phyloP scores from a whole-genome alignment of 2,797 vertebrate genomes.

The Rhodeus uyekii region DNA sequence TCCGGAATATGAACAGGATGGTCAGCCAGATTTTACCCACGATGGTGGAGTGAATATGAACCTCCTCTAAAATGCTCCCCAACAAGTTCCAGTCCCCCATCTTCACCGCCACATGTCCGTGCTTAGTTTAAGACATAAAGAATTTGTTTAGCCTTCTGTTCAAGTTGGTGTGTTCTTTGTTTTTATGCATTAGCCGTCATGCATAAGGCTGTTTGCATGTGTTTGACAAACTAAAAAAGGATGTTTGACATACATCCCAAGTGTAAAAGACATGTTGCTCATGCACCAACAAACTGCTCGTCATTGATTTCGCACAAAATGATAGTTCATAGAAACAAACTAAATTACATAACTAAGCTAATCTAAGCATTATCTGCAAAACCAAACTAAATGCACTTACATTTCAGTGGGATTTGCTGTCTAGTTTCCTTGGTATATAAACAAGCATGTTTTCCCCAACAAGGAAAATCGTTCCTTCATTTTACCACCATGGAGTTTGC shows the following conservation, averaged over 20 bases:
- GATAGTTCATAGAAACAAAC: neutral
- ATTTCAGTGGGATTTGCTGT: conserved; percentile 64
- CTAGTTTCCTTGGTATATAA: conserved; percentile 57
- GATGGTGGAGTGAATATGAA: conserved; percentile 92
- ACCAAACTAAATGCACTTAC: conserved; percentile 64
- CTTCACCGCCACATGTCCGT: conserved; percentile 81
- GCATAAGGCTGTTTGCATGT: neutral
- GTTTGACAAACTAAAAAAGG: neutral
- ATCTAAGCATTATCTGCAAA: neutral
- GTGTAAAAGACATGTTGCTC: neutral
- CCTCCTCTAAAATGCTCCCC: conserved; percentile 93
- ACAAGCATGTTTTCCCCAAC: conserved; percentile 56
- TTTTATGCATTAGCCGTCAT: no score
- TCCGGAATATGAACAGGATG: conserved; percentile 93
- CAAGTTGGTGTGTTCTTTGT: neutral
- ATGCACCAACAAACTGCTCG: neutral
- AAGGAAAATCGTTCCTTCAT: conserved; percentile 32
- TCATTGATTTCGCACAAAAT: neutral
- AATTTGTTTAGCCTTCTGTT: neutral
- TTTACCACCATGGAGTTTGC: conserved; percentile 29
- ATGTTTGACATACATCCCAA: neutral
- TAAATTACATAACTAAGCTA: neutral
- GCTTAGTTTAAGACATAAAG: conserved; percentile 58
- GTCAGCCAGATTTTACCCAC: conserved; percentile 97
- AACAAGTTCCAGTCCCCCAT: conserved; percentile 98